Evolutionary conservation across 2,113 vertebrate species (phyloP).

Genomic region (Ictalurus furcatus): DNA sequence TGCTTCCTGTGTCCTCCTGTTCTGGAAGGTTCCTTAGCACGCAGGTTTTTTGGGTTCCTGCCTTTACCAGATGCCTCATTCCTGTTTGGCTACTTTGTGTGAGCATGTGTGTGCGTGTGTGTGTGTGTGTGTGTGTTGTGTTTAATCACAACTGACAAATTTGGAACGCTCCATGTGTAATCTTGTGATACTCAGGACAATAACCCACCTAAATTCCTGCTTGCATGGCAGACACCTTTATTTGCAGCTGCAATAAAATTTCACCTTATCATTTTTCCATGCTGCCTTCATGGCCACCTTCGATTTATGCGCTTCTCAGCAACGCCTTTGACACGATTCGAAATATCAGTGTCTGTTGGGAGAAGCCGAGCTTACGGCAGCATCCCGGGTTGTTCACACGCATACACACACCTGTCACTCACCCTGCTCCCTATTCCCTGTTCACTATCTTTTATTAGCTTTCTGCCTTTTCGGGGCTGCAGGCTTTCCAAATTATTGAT

Average conservation of each 20-base stretch:
- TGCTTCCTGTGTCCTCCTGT: constrained; percentile 56
- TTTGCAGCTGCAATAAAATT: not conserved
- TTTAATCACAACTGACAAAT: constrained; percentile 13
- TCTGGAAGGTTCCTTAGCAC: constrained; percentile 55
- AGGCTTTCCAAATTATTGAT: constrained; percentile 23
- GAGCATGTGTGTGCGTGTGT: constrained; percentile 27
- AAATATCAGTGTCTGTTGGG: not conserved
- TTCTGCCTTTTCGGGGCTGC: constrained; percentile 2
- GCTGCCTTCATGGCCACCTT: not conserved
- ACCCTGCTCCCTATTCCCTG: constrained; percentile 17
- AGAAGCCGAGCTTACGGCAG: constrained; percentile 14
- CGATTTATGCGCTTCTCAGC: constrained; percentile 1
- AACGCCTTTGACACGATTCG: not conserved
- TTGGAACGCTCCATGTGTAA: not conserved
- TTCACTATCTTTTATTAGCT: constrained; percentile 31
- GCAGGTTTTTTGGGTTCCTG: constrained; percentile 35
- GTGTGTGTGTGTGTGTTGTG: constrained; percentile 17
- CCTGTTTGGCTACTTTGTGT: constrained; percentile 33
- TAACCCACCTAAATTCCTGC: not conserved
- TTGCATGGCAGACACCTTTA: not conserved
- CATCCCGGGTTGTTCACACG: not conserved
- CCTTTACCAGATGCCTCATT: constrained; percentile 49
- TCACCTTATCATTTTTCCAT: not conserved
- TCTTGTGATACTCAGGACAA: constrained; percentile 15
- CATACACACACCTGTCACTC: constrained; percentile 22